Base-by-base conservation (phyloP, 2,113 vertebrate genomes). In the Gadus chalcogrammus region DNA sequence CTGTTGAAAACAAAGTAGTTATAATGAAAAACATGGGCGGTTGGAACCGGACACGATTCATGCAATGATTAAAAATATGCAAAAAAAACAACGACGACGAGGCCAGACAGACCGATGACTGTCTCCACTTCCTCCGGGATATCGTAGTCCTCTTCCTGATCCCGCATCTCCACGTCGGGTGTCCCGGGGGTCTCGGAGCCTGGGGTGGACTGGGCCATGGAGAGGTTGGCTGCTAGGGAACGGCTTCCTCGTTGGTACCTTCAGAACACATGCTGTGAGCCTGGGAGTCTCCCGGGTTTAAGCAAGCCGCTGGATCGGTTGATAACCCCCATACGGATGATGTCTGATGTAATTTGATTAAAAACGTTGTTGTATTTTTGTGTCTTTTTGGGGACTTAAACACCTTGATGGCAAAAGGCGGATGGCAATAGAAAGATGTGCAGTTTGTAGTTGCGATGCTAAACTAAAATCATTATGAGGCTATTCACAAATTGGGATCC, bases 211-310 rank as follows among this genome's bases (percentile, higher is more conserved):
- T 80, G 85, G 4, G 83, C 66, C 71, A 74, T 82, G 66, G 92
- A 88, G n/a, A 99, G 88, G 80, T 96, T 98, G 2, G 92, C 91
- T 58, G 92, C 89, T 28, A 98, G 83, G 18, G 94, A 97, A 0
- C 96, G 93, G 80, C 75, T 93, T 66, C 97, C 97, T 71, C 97
- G 94, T 80, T 97, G 95, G 75, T 99, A 99, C 82, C 97, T 99
- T 81, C 53, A 61, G 13, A 64, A 75, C 82, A 15, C 17, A 48
- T 48, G 31, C 4, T 35, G 31, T 35, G 31, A 35, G 31, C 31
- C 31, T 35, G 6, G 31, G 31, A 35, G 31, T 35, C 31, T 0
- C 31, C 4, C 31, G 6, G 31, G 31, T 35, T 35, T 35, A 5
- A 35, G 4, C 31, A 5, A 4, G 28, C 28, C 28, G 28, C 28